A percentile compares a stretch with the other conserved stretches of the same genome.
phyloP scores from a whole-genome alignment of 1,140 invertebrate genomes.

The Coptotermes formosanus region DNA sequence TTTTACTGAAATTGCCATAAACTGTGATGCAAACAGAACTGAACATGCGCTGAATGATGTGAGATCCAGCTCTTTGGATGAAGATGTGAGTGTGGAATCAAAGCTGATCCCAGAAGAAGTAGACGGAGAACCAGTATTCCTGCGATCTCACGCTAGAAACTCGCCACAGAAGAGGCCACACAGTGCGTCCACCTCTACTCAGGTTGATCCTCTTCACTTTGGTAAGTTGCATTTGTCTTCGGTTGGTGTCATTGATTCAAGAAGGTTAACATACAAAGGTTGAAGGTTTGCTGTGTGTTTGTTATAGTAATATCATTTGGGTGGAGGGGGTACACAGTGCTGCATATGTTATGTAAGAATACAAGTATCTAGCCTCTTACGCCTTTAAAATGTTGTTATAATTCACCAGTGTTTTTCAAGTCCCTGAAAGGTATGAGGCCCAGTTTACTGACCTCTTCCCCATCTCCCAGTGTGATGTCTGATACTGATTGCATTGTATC shows the following conservation, averaged over 20 bases:
- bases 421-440: too few species aligned
- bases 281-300: conserved; percentile 20
- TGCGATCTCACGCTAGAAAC: conserved; percentile 13
- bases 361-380: too few species aligned
- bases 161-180: conserved; percentile 62
- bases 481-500: too few species aligned
- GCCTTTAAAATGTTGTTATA: too few species aligned
- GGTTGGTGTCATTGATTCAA: conserved; percentile 16
- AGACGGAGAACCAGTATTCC: not conserved
- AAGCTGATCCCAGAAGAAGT: not conserved
- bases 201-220: conserved; percentile 78
- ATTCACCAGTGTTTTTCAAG: too few species aligned
- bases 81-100: conserved; percentile 16
- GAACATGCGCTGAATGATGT: not conserved
- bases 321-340: too few species aligned
- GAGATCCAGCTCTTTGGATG: conserved; percentile 32
- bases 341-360: too few species aligned
- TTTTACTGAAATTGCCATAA: not conserved
- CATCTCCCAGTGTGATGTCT: too few species aligned
- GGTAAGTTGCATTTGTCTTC: conserved; percentile 52
- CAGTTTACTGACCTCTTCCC: too few species aligned
- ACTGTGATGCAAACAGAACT: conserved; percentile 22
- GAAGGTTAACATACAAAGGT: conserved; percentile 21
- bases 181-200: conserved; percentile 73
- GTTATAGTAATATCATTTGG: too few species aligned